Base-by-base conservation (phyloP, 2,113 vertebrate species). In the Syrrhaptes paradoxus region DNA sequence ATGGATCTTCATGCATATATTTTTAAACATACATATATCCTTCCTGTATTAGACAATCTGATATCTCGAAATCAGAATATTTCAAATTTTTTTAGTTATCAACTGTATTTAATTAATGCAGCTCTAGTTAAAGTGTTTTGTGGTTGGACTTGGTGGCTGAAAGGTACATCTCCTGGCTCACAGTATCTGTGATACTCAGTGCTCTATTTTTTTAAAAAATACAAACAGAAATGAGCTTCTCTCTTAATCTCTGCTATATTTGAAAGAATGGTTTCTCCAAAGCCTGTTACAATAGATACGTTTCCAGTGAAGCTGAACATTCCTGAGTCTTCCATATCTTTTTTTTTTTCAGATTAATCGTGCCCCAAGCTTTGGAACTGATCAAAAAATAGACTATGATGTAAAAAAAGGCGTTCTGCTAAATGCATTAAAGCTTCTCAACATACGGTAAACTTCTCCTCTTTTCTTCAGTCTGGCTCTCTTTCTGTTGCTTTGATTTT, bases 301-400 rank as follows among this genome's bases (percentile, higher is more conserved):
- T 91, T 82, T 34, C n/a, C 41, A 41, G n/a, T 48, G 79, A 94
- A 88, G 14, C n/a, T 59, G 91, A 67, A 54, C 32, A 31, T 82
- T 41, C 36, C 83, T 85, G 67, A 92, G 45, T 91, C 38, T 80
- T 85, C 89, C 85, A 38, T 80, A 87, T 95, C 95, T 89, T 79
- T 96, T 97, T 91, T 91, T 95, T 97, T 90, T 97, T 68, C 97
- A 99, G 99, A 99, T 99, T 98, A 99, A 99, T 98, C 98, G 99
- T 81, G 99, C 99, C 19, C 99, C 99, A 46, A 99, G 99, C 97
- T 99, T 99, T 96, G 99, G 99, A 96, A 99, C 99, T 3, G 99
- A 99, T 97, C 99, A 99, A 98, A 99, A 99, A 98, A 99, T 99
- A 97, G 99, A 99, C 98, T 99, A 99, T 75, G 99, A 99, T 90